A percentile compares a stretch with the other conserved stretches of the same genome.
These are phyloP conservation scores for Drosophila neocordata DNA, from an alignment of 1,140 invertebrate species.

Conservation along the genomic window DNA sequence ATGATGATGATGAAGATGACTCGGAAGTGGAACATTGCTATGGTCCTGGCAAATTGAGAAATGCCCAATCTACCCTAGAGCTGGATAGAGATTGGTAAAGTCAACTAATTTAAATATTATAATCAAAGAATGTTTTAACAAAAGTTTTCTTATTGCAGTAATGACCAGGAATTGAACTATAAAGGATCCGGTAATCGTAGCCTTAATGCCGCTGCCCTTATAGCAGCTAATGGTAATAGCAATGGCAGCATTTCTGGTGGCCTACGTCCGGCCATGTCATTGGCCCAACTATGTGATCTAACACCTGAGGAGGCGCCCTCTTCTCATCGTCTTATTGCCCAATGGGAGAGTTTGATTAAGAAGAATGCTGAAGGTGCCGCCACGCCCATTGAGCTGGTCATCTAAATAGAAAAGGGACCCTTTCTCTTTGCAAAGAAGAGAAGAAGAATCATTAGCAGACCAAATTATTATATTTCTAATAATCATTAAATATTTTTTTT, in stretches of 20 bases:
- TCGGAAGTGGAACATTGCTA: conserved; percentile 85
- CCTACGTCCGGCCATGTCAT: conserved; percentile 85
- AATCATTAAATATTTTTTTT: conserved; percentile 11
- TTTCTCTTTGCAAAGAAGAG: too few species aligned
- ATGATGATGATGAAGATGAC: conserved; percentile 83
- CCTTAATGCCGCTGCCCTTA: conserved; percentile 42
- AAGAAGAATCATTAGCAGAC: conserved; percentile 44
- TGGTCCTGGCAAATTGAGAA: conserved; percentile 84
- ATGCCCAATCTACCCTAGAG: conserved; percentile 85
- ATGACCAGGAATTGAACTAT: conserved; percentile 48
- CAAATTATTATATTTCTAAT: conserved; percentile 72
- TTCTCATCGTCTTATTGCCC: conserved; percentile 85
- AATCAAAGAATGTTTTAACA: too few species aligned
- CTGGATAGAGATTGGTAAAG: conserved; percentile 72
- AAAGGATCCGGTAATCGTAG: conserved; percentile 61
- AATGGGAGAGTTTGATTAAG: conserved; percentile 86
- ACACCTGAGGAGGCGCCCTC: conserved; percentile 85
- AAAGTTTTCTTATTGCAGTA: conserved; percentile 27
- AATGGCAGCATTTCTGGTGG: conserved; percentile 68
- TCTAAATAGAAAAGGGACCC: conserved; percentile 24
- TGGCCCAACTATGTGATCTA: conserved; percentile 85
- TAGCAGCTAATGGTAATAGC: conserved; percentile 34
- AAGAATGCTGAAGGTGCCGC: conserved; percentile 82
- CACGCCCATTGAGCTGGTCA: conserved; percentile 54
- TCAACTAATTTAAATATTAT: too few species aligned